Conservation (phyloP, 30 jellyfish, hydroid and myxozoan genomes). For the Aurelia coerulea region DNA sequence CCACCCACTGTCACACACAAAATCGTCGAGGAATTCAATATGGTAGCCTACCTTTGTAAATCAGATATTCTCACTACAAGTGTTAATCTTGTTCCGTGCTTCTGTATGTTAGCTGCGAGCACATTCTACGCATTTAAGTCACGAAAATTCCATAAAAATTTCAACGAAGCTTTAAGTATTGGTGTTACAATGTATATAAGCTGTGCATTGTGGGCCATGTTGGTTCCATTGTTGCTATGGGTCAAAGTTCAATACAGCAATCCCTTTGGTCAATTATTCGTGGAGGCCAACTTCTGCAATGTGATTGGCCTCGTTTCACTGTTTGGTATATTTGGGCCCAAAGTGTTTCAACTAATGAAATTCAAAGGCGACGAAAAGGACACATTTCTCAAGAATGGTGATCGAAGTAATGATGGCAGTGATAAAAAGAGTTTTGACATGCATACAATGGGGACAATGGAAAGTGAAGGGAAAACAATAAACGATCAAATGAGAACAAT, state of each 20-base stretch:
- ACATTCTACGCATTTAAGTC: slow-evolving; percentile 1
- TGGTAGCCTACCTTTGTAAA: slow-evolving; percentile 26
- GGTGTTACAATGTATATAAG: slow-evolving; percentile 27
- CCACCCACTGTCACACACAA: slow-evolving; percentile 62
- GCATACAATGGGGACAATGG: too few relatives aligned
- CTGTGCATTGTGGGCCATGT: slow-evolving; percentile 46
- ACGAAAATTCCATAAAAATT: slow-evolving; percentile 38
- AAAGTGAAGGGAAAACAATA: too few relatives aligned
- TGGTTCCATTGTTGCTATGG: slow-evolving; percentile 25
- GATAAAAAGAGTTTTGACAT: too few relatives aligned
- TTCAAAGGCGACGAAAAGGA: too few relatives aligned
- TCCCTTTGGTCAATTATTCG: slow-evolving; percentile 14
- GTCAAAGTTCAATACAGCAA: slow-evolving; percentile 4
- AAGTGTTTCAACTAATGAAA: not conserved
- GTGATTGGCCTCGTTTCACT: not conserved
- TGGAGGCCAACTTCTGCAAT: not conserved
- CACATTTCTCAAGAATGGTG: not conserved
- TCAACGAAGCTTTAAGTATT: slow-evolving; percentile 38
- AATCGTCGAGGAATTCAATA: slow-evolving; percentile 33
- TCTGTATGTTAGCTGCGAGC: slow-evolving; percentile 32
- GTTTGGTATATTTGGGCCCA: slow-evolving; percentile 17
- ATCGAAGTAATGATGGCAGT: too few relatives aligned
- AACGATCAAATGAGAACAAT: too few relatives aligned
- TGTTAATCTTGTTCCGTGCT: slow-evolving; percentile 27
- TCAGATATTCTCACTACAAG: not conserved